Conservation (phyloP, 2,797 vertebrate genomes). For the Emys orbicularis region DNA sequence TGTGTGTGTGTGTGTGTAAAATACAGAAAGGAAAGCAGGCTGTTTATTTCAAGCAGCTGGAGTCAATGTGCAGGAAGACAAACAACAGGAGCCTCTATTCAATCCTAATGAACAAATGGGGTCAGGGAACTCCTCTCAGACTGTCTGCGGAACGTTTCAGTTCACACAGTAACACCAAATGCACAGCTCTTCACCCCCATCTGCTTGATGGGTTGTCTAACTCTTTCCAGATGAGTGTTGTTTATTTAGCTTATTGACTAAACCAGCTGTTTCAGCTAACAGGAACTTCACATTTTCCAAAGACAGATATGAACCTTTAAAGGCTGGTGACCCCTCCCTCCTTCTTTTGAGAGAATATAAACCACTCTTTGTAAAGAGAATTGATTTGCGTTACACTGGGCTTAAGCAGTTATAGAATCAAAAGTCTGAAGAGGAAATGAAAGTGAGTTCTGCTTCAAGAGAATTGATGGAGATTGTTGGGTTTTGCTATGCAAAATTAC, state of each 20-base stretch:
- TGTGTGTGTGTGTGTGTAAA: background rate
- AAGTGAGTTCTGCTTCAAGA: slow-evolving; percentile 39
- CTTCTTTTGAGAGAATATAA: slow-evolving; percentile 4
- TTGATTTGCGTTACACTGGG: background rate
- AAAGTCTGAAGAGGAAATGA: slow-evolving; percentile 34
- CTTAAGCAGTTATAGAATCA: background rate
- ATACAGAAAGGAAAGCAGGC: background rate
- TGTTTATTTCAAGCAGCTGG: slow-evolving; percentile 27
- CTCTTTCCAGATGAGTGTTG: slow-evolving; percentile 58
- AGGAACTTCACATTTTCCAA: slow-evolving; percentile 40
- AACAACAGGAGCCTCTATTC: slow-evolving; percentile 25
- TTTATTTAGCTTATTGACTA: slow-evolving; percentile 66
- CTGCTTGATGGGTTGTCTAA: slow-evolving; percentile 33
- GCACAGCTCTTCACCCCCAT: background rate
- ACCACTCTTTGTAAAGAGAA: slow-evolving; percentile 23
- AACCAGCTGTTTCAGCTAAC: slow-evolving; percentile 49
- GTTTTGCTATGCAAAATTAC: background rate
- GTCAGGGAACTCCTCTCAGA: background rate
- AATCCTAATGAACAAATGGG: background rate
- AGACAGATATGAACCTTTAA: slow-evolving; percentile 29
- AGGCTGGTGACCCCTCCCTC: background rate
- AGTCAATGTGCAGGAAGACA: background rate
- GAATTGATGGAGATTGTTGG: slow-evolving; percentile 23
- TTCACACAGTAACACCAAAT: slow-evolving; percentile 26
- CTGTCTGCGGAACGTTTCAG: background rate